Evolutionary conservation across 2,113 vertebrate species (phyloP), one percentile per base, ranked within the genome.

Genomic region (Oncorhynchus masou): DNA sequence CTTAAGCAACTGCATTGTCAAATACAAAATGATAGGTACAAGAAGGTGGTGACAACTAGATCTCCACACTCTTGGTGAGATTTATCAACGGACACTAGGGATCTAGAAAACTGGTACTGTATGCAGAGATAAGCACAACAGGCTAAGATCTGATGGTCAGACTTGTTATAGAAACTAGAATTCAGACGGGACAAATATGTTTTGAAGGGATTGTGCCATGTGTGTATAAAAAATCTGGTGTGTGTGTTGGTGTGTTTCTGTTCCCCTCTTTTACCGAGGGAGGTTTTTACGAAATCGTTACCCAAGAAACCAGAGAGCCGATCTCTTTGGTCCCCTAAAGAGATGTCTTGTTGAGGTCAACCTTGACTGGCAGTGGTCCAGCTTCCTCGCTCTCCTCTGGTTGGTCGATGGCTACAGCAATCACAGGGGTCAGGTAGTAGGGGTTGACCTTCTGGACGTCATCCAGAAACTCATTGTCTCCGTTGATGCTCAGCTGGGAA

Each of bases 381-480:
- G 87, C 92, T 31, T 95, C 95, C 82, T 95, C 92, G 0, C 72
- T 79, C 5, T 93, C 89, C 3, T 87, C 94, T 0, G 89, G 78
- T 0, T 94, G 93, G 81, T 93, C 93, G 74, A 96, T 74, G 25
- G 94, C 82, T 73, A 97, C 90, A 0, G 94, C 39, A 15, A 96
- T 89, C 91, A 95, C 85, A 0, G 96, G 94, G 0, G 93, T 93
- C 88, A 96, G 86, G 1, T 94, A 89, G 85, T 93, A 95, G 0
- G 93, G 20, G 34, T 90, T 79, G 1, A 93, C 88, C 87, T 95
- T 94, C 0, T 93, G 93, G 31, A 92, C 84, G 25, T 95, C 94
- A 48, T 95, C 93, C 88, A 96, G 86, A 80, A 94, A 96, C 34
- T 96, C 95, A 76, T 96, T 98, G 83, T 98, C 96, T 27, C 96